phyloP scores from a whole-genome alignment of 2,888 invertebrate genomes.

The Oxycera nigricornis region DNA sequence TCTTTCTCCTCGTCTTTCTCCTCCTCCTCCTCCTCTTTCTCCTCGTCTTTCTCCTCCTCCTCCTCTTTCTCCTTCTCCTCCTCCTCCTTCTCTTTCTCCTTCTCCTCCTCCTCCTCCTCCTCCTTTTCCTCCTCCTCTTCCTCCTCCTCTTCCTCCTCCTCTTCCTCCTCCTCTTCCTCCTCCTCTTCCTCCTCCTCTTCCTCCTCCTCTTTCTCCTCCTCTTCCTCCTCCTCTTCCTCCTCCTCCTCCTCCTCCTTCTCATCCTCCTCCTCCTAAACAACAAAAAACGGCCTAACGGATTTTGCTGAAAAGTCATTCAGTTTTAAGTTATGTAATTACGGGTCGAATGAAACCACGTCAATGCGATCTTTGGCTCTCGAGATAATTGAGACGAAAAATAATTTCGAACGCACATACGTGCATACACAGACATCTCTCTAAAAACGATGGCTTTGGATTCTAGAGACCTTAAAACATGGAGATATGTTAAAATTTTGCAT shows the following conservation, averaged over 20 bases:
- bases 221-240: not conserved
- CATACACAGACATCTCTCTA: no score
- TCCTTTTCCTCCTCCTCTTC: not conserved
- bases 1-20: not conserved
- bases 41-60: slow-evolving; percentile 12
- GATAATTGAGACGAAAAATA: no score
- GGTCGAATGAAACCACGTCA: no score
- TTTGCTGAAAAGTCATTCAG: no score
- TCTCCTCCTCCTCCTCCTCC: slow-evolving; percentile 20
- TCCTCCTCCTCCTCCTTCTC: not conserved
- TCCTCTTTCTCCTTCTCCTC: not conserved
- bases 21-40: not conserved
- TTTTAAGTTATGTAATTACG: no score
- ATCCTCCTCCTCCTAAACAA: not conserved
- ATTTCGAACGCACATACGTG: no score
- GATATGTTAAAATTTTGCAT: no score
- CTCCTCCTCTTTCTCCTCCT: not conserved
- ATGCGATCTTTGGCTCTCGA: no score
- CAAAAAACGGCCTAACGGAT: no score
- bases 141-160: not conserved
- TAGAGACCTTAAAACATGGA: no score
- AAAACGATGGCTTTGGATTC: no score
- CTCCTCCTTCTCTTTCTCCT: not conserved
- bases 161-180: not conserved
- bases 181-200: not conserved